Evolutionary conservation across 2,888 invertebrate genomes (phyloP), one percentile per base, ranked within the genome.

Genomic region (Melipona beecheii): DNA sequence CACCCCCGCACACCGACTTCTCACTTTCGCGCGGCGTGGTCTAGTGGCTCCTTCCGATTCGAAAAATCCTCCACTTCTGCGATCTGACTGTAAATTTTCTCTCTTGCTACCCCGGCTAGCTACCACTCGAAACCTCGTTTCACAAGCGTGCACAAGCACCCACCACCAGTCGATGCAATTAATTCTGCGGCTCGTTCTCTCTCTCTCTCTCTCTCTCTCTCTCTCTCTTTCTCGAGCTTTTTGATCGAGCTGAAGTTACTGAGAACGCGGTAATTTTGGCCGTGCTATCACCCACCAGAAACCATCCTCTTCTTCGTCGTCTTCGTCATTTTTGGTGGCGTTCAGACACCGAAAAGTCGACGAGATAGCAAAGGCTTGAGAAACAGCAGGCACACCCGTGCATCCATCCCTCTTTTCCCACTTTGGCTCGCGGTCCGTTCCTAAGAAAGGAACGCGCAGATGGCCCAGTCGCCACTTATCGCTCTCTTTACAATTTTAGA

Each of bases 321-420:
- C 80, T 84, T 85, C 89, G 78, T 89, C 86, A 87, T 89, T 89
- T 88, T 80, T 84, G 76, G 75, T 86, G 82, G 89, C 84, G 87
- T 88, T 88, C 82, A 75, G 83, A 78, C 87, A 80, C 84, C 80
- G 75, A 88, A 43, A 87, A 88, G 85, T 80, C 90, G 88, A 86
- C 84, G 89, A 91, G 93, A 93, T 93, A 93, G 91, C 88, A 88
- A 84, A 43, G 43, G 9, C 64, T 92, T 93, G 93, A 93, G 93
- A 93, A 91, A 91, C 91, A 92, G 91, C 93, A 93, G 93, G 90
- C 93, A 89, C 43, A 43, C 43, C 77, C 83, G 87, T 85, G 86
- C 86, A 88, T 90, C 43, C 85, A 88, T 90, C 89, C 90, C 88
- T 86, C 36, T 36, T 84, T 87, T 81, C 88, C 90, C 88, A 86